These are phyloP conservation scores for Madoqua kirkii DNA, from an alignment of 2,113 vertebrate species.

Conservation along the genomic window DNA sequence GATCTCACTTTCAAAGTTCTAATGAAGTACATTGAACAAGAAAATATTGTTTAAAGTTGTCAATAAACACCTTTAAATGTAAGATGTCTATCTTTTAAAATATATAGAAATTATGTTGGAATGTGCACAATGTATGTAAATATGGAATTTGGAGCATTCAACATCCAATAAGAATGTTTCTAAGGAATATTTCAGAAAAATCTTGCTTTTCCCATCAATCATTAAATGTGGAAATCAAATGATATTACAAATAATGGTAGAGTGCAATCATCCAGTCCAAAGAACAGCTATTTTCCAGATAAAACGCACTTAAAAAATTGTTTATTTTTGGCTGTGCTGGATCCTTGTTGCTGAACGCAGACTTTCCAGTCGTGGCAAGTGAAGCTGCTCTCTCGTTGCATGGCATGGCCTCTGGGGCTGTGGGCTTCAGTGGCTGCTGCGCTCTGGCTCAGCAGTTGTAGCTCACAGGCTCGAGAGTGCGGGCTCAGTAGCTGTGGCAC, in stretches of 20 bases:
- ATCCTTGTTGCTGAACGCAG: neutral
- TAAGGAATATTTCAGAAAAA: neutral
- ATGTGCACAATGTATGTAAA: neutral
- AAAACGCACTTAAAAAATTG: neutral
- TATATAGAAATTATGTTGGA: neutral
- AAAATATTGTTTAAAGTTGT: neutral
- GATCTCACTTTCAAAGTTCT: neutral
- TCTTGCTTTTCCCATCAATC: neutral
- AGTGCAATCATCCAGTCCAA: neutral
- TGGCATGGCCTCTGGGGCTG: neutral
- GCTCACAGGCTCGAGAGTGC: neutral
- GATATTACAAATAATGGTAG: neutral
- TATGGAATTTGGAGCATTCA: neutral
- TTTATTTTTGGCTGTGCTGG: neutral
- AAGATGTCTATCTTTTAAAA: neutral
- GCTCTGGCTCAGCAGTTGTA: neutral
- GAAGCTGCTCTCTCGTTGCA: neutral
- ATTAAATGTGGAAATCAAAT: neutral
- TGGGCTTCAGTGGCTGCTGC: neutral
- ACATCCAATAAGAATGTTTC: neutral
- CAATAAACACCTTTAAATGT: neutral
- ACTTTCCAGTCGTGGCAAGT: neutral
- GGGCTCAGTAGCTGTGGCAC: neutral
- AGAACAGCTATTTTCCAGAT: neutral
- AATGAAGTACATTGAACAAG: neutral